Evolutionary conservation across 2,888 invertebrate genomes (phyloP), one percentile per base, ranked within the genome.

Genomic region (Chymomyza procnemis): DNA sequence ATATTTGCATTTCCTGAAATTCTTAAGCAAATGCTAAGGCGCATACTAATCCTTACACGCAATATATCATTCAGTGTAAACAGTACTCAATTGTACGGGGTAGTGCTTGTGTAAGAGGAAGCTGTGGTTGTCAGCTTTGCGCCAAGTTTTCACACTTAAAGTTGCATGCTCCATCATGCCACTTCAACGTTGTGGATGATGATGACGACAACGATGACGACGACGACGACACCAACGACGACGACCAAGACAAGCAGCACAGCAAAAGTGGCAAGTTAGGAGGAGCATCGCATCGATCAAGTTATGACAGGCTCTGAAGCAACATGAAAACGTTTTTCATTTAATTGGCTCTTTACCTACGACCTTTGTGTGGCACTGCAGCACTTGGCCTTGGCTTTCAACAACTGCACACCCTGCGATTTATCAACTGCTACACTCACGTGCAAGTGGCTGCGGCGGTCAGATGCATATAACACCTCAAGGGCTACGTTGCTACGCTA

Each of bases 241-340:
- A 52, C 52, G 21, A 61, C 34, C 30, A 19, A 57, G 14, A 30
- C 50, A 30, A 52, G 34, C n/a, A 61, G 30, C 30, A 52, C 61
- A 16, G 41, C 30, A 52, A 14, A 22, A 21, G 19, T 55, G 41
- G 5, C 34, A 60, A 48, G 16, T 14, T 61, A 6, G 14, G 41
- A 6, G 14, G 41, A 46, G n/a, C 21, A 30, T 30, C 62, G 83
- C 83, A 80, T 80, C 80, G 75, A 80, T 80, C 83, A 79, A 71
- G 65, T 50, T 69, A 68, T 75, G 80, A 80, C 80, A 83, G 73
- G 69, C 48, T 63, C 65, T 63, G 67, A 72, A 22, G 26, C 59
- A 26, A 76, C 76, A 73, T 70, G 75, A 68, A 80, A 80, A 77
- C 67, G 71, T 73, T 83, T 73, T 83, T 69, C 73, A 79, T 83